Conservation (phyloP, 2,888 invertebrate species). For the Stenoptilia bipunctidactyla region DNA sequence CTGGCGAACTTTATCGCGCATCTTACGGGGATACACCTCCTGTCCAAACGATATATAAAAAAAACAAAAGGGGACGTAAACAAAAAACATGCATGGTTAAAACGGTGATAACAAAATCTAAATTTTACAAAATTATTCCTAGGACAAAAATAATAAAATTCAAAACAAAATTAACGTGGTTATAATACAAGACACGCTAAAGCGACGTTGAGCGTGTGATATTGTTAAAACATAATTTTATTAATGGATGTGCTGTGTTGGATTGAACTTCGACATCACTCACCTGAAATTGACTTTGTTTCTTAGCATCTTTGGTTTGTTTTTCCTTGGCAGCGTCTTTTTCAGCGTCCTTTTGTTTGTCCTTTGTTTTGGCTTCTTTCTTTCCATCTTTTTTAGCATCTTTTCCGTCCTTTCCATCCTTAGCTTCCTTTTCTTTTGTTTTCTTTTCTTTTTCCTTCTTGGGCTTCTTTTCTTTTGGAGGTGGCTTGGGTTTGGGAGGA, state of each 20-base stretch:
- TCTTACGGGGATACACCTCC: conserved; percentile 86
- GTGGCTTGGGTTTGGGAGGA: conserved; percentile 75
- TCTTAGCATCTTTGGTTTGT: conserved; percentile 70
- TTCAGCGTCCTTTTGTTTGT: conserved; percentile 73
- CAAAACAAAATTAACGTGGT: conserved; percentile 37
- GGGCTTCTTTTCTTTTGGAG: conserved; percentile 77
- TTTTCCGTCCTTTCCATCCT: conserved; percentile 56
- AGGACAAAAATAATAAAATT: conserved; percentile 32
- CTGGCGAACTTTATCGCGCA: conserved; percentile 83
- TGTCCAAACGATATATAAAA: conserved; percentile 74
- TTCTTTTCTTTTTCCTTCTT: conserved; percentile 77
- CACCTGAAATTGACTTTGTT: conserved; percentile 78
- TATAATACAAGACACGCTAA: conserved; percentile 52
- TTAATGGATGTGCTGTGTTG: conserved; percentile 59
- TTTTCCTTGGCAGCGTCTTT: conserved; percentile 73
- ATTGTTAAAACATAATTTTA: conserved; percentile 29
- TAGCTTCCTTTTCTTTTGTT: conserved; percentile 73
- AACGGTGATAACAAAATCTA: conserved; percentile 35
- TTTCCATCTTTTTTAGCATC: conserved; percentile 70
- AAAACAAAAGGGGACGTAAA: conserved; percentile 69
- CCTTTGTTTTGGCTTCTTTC: conserved; percentile 71
- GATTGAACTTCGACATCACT: conserved; percentile 22
- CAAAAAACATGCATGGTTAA: conserved; percentile 64
- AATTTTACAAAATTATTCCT: conserved; percentile 24
- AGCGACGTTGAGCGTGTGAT: conserved; percentile 29